A percentile compares a stretch with the other conserved stretches of the same genome.
Evolutionary conservation across 2,797 vertebrate genomes (phyloP).

Genomic region (Acrossocheilus wenchowensis): DNA sequence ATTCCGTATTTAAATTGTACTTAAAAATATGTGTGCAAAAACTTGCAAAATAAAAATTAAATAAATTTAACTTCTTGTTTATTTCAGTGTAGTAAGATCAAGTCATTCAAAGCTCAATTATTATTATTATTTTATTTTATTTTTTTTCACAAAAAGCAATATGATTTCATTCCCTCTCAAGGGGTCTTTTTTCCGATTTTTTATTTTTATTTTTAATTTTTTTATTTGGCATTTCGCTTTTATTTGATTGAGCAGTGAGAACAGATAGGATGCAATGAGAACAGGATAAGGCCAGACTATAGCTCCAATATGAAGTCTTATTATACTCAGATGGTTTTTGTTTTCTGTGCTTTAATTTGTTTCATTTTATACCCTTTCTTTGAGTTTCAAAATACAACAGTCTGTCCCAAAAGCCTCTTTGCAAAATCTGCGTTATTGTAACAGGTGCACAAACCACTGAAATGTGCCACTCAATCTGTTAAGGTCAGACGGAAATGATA

Average conservation of each 20-base stretch:
- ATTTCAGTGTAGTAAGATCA: not conserved
- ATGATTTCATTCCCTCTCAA: not conserved
- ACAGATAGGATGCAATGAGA: not conserved
- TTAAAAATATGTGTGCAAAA: too few species aligned
- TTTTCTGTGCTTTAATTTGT: not conserved
- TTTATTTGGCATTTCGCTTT: not conserved
- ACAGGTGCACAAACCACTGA: conserved; percentile 14
- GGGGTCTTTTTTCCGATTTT: not conserved
- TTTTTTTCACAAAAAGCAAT: not conserved
- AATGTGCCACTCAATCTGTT: conserved; percentile 19
- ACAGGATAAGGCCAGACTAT: not conserved
- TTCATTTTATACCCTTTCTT: not conserved
- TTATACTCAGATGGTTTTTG: not conserved
- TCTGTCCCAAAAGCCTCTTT: not conserved
- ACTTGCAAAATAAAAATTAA: too few species aligned
- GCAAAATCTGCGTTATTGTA: not conserved
- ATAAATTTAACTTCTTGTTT: too few species aligned
- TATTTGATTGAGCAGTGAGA: not conserved
- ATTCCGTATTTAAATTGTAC: too few species aligned
- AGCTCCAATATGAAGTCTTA: not conserved
- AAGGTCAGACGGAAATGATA: not conserved
- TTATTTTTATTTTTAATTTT: not conserved
- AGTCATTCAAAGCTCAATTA: not conserved
- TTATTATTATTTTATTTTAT: not conserved
- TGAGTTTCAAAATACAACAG: not conserved